Evolutionary conservation across 2,888 invertebrate genomes (phyloP).

Genomic region (Prosapia bicincta): DNA sequence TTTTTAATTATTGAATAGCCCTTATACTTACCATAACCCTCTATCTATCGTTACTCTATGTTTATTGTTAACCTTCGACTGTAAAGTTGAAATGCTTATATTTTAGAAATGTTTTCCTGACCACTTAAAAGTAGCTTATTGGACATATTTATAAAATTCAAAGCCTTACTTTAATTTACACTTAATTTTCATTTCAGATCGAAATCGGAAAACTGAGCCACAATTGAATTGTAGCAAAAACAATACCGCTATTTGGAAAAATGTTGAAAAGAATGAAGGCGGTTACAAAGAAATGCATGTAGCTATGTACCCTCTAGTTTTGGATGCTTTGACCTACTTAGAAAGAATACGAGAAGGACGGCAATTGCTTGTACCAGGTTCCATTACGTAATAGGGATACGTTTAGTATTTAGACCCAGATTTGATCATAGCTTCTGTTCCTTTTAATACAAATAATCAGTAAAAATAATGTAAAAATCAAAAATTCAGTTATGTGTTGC

Average conservation of each 20-base stretch:
- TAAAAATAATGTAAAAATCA: too few relatives aligned
- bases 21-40: too few relatives aligned
- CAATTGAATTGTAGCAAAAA: conserved; percentile 45
- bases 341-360: conserved; percentile 17
- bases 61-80: too few relatives aligned
- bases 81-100: too few relatives aligned
- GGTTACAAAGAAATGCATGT: neutral
- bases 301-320: conserved; percentile 28
- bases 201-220: conserved; percentile 53
- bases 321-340: conserved; percentile 33
- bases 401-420: conserved; percentile 48
- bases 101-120: too few relatives aligned
- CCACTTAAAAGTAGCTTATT: too few relatives aligned
- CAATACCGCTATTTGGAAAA: conserved; percentile 28
- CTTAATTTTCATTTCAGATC: conserved; percentile 52
- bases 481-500: too few relatives aligned
- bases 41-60: too few relatives aligned
- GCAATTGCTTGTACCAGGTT: conserved; percentile 74
- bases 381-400: conserved; percentile 78
- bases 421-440: neutral
- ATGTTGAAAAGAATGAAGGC: conserved; percentile 2
- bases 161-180: too few relatives aligned
- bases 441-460: too few relatives aligned
- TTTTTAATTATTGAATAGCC: too few relatives aligned
- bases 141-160: too few relatives aligned